Evolutionary conservation across 2,888 invertebrate species (phyloP), one percentile per base, ranked within the genome.

Genomic region (Synanthedon vespiformis): DNA sequence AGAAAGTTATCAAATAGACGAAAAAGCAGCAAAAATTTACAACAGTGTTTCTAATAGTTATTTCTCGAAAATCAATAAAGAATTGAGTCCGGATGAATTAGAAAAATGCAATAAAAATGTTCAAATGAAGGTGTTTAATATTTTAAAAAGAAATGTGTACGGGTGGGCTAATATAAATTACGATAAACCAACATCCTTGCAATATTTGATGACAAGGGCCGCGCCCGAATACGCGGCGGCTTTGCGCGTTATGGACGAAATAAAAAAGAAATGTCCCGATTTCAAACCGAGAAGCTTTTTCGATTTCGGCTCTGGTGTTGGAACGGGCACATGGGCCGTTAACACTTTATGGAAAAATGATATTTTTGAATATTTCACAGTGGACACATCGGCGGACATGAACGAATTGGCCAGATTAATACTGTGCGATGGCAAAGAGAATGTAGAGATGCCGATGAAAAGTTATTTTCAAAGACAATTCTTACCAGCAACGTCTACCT

Each of bases 271-370:
- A 52, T 88, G 93, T 70, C 85, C 89, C 0, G 74, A 90, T 14
- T 98, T 94, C 71, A 85, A 86, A 54, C 98, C 98, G 0, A 82
- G 89, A 54, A 91, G 91, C 55, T 89, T 96, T 59, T 94, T 97
- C 62, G 97, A 98, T 81, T 96, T 95, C 76, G 98, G 98, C 0
- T 95, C 97, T 4, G 98, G 98, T 0, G 81, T 95, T 4, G 97
- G 97, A 0, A 93, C 95, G 0, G 94, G 92, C 0, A 90, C 92
- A 52, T 97, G 97, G 97, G 97, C 95, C 0, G 91, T 92, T 0
- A 91, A 92, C 63, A 74, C 84, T 3, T 84, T 89, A 13, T 98
- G 96, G 96, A 82, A 88, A 8, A 80, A 89, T 0, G 74, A 89
- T 16, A 88, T 97, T 40, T 90, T 89, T 64, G 97, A 98, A 80